phyloP scores from a whole-genome alignment of 1,140 invertebrate genomes.

The Drosophila kikkawai region DNA sequence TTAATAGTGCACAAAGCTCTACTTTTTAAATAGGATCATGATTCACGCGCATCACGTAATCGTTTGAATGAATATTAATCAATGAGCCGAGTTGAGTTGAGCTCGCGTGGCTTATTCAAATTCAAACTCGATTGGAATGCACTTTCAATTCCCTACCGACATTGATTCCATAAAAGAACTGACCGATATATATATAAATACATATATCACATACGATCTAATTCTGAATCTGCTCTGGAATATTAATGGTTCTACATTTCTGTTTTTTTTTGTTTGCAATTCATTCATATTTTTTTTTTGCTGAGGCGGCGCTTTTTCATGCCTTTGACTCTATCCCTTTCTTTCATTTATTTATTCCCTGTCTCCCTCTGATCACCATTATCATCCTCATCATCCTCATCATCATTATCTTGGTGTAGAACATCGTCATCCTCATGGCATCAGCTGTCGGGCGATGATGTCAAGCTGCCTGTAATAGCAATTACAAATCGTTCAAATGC shows the following conservation, averaged over 20 bases:
- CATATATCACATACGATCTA: conserved; percentile 11
- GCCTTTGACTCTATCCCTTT: background rate
- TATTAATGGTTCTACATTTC: conserved; percentile 64
- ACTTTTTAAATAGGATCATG: conserved; percentile 13
- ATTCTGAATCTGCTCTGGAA: conserved; percentile 9
- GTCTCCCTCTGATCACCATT: conserved; percentile 18
- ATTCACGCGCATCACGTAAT: conserved; percentile 26
- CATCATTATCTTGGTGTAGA: conserved; percentile 6
- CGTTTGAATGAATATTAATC: conserved; percentile 16
- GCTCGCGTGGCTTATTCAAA: conserved; percentile 41
- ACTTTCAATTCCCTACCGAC: conserved; percentile 28
- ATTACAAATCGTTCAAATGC: conserved; percentile 67
- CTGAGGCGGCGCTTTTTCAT: conserved; percentile 51
- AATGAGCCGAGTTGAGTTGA: background rate
- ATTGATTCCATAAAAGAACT: conserved; percentile 14
- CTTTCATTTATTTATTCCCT: background rate
- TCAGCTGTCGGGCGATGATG: conserved; percentile 73
- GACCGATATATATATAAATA: background rate
- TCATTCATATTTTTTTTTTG: conserved; percentile 61
- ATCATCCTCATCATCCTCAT: conserved; percentile 15
- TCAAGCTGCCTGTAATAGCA: conserved; percentile 74
- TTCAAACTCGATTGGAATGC: conserved; percentile 41
- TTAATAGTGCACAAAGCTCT: conserved; percentile 1
- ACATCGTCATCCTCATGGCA: conserved; percentile 25
- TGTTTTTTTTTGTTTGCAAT: conserved; percentile 21